Base-by-base conservation (phyloP, 1,140 invertebrate species). In the Trichogramma pretiosum region DNA sequence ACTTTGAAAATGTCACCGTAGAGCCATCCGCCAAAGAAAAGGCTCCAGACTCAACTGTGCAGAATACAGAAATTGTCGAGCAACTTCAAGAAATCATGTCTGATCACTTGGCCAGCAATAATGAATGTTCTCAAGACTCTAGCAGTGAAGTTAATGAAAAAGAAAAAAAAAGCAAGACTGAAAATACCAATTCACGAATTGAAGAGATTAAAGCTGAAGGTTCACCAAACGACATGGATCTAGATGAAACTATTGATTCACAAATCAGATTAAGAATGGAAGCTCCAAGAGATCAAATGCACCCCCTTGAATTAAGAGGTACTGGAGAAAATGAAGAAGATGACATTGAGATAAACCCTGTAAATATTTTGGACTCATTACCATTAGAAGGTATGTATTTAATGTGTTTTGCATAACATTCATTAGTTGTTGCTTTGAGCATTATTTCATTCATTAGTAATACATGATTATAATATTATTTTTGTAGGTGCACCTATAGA, bases 1-100 rank as follows among this genome's bases (percentile, higher is more conserved):
- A 71, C 43, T 73, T 74, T 50, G 74, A 72, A 47, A 73, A 75
- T 61, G 73, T 75, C 49, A 76, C 70, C n/a, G 73, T 76, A 46
- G 72, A 76, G 54, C 61, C 70, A 22, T 74, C 40, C 60, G 61
- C 32, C 32, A 64, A 70, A 22, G 61, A 60, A 40, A 54, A 43
- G 41, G 16, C 19, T 46, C 3, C 35, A 47, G 17, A 19, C 46
- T 26, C n/a, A 41, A 11, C 52, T 49, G 40, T 48, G 3, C 53
- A 56, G 14, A 37, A 42, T 23, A 57, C 56, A 19, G 45, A 46
- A 10, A 52, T 48, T 9, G 43, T n/a, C n/a, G n/a, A n/a, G n/a
- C n/a, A 46, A 3, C 18, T 23, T 21, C 30, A 46, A 22, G 55
- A 52, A 57, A 62, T 53, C 42, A 56, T 56, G 21, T 50, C 40